Conservation (phyloP, 2,888 invertebrate genomes). For the Eumacrocentrus americanus region DNA sequence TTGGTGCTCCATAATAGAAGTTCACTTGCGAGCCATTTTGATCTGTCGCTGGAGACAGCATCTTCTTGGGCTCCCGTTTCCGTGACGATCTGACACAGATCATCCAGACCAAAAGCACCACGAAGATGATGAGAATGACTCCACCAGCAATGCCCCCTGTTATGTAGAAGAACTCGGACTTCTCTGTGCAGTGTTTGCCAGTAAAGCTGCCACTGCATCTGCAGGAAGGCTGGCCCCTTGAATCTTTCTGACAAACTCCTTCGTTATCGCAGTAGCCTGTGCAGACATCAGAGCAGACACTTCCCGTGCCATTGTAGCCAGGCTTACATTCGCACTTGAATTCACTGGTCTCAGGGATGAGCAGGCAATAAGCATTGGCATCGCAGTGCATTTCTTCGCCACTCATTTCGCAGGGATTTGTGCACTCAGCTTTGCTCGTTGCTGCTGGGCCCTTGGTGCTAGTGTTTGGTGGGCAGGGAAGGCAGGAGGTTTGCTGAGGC, state of each 20-base stretch:
- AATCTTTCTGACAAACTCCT: slow-evolving; percentile 84
- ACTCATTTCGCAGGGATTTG: slow-evolving; percentile 87
- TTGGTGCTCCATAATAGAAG: slow-evolving; percentile 94
- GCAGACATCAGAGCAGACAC: slow-evolving; percentile 83
- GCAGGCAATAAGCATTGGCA: slow-evolving; percentile 83
- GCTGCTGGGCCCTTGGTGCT: slow-evolving; percentile 85
- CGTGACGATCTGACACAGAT: slow-evolving; percentile 92
- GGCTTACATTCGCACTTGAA: slow-evolving; percentile 93
- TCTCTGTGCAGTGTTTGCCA: slow-evolving; percentile 85
- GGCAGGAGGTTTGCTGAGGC: slow-evolving; percentile 84
- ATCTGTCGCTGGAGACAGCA: slow-evolving; percentile 85
- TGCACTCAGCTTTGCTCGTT: slow-evolving; percentile 81
- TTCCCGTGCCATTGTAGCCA: slow-evolving; percentile 89
- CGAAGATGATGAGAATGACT: slow-evolving; percentile 91
- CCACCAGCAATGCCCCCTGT: slow-evolving; percentile 93
- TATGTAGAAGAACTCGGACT: slow-evolving; percentile 94
- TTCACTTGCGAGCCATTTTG: slow-evolving; percentile 93
- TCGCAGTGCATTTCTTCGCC: slow-evolving; percentile 86
- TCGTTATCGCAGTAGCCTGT: slow-evolving; percentile 88
- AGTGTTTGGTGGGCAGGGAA: slow-evolving; percentile 87
- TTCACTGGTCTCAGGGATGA: slow-evolving; percentile 81
- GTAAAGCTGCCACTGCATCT: slow-evolving; percentile 92
- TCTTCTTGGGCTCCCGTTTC: slow-evolving; percentile 90
- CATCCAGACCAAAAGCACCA: slow-evolving; percentile 95
- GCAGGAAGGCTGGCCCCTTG: slow-evolving; percentile 83